These are phyloP conservation scores for Ceyx margarethae DNA, from an alignment of 2,113 vertebrate species.

Conservation along the genomic window DNA sequence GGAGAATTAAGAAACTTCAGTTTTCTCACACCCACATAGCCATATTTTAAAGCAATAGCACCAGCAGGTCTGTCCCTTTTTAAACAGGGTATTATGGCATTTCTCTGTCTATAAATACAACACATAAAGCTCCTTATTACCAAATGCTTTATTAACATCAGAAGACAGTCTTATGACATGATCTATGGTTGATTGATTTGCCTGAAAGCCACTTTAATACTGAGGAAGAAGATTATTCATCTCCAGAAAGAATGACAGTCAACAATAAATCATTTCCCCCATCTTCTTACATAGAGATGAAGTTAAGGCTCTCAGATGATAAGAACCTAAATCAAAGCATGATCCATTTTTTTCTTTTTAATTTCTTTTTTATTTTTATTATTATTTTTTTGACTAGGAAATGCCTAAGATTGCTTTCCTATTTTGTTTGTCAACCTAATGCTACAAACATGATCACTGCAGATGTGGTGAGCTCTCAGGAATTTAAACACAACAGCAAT, in stretches of 20 bases:
- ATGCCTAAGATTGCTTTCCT: neutral
- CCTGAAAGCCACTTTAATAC: constrained; percentile 76
- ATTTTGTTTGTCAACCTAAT: neutral
- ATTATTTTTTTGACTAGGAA: constrained; percentile 32
- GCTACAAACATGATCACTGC: neutral
- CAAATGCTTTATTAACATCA: constrained; percentile 76
- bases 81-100: constrained; percentile 33
- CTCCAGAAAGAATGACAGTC: constrained; percentile 73
- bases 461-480: neutral
- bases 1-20: neutral
- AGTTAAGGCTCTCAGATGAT: constrained; percentile 67
- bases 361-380: neutral
- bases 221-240: constrained; percentile 74
- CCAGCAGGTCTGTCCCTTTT: constrained; percentile 2
- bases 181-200: constrained; percentile 76
- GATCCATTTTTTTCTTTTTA: neutral
- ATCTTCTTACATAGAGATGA: constrained; percentile 68
- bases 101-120: constrained; percentile 69
- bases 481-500: neutral
- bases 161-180: constrained; percentile 69
- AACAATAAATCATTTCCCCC: constrained; percentile 72
- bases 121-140: constrained; percentile 71
- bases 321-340: constrained; percentile 70
- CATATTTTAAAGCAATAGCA: constrained; percentile 11
- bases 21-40: no score